phyloP scores from a whole-genome alignment of 2,113 vertebrate species.

The Ctenomys sociabilis region DNA sequence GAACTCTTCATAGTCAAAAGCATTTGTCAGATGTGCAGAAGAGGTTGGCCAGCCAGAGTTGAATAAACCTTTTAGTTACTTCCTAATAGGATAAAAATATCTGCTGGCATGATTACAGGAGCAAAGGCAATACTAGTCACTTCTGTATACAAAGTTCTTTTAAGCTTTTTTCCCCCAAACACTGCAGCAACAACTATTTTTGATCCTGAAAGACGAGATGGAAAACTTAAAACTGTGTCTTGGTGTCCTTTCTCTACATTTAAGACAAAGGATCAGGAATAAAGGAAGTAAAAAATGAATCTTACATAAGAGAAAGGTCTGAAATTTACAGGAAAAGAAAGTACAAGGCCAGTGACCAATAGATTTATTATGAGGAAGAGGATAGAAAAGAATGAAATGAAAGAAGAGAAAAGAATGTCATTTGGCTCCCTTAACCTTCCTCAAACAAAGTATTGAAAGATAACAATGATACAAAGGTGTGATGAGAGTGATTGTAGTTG shows the following conservation, averaged over 20 bases:
- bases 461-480: neutral
- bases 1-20: constrained; percentile 18
- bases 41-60: constrained; percentile 5
- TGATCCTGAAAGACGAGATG: constrained; percentile 9
- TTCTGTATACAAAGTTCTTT: constrained; percentile 71
- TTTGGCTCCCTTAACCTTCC: neutral
- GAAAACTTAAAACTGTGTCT: constrained; percentile 37
- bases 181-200: constrained; percentile 61
- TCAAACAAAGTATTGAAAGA: neutral
- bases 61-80: constrained; percentile 61
- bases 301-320: neutral
- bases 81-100: constrained; percentile 69
- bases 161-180: constrained; percentile 65
- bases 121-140: constrained; percentile 47
- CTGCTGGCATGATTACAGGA: constrained; percentile 36
- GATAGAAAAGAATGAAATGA: neutral
- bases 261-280: constrained; percentile 47
- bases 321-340: neutral
- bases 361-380: neutral
- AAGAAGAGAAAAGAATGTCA: neutral
- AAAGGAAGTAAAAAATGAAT: constrained; percentile 44
- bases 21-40: constrained; percentile 22
- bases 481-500: no score
- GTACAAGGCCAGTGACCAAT: neutral
- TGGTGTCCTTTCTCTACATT: constrained; percentile 27